Percentiles rank a stretch among this genome's conserved stretches.
Conservation (phyloP, 2,113 vertebrate species). For the Xiphophorus hellerii region DNA sequence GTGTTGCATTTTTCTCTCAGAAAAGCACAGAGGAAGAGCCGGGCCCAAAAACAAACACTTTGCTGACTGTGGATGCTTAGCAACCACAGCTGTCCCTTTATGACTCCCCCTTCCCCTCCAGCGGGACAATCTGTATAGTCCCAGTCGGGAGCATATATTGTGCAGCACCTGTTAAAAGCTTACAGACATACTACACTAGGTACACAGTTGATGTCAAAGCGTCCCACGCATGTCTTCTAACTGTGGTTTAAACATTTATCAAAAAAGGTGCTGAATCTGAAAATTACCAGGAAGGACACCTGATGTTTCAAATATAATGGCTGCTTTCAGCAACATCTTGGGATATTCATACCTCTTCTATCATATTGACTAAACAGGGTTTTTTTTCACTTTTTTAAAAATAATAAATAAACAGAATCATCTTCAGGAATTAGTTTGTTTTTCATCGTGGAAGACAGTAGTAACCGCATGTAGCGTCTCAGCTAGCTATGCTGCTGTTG, state of each 20-base stretch:
- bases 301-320: conserved; percentile 20
- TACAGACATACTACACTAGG: conserved; percentile 10
- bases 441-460: neutral
- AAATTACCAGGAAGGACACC: conserved; percentile 27
- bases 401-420: no score
- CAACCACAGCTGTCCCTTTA: conserved; percentile 65
- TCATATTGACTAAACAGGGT: no score
- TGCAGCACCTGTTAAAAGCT: conserved; percentile 46
- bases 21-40: conserved; percentile 46
- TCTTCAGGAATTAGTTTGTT: neutral
- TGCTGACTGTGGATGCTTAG: conserved; percentile 64
- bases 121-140: conserved; percentile 35
- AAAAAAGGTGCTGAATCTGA: conserved; percentile 26
- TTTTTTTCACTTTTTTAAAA: no score
- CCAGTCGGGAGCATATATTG: conserved; percentile 35
- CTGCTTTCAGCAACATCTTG: neutral
- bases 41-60: conserved; percentile 59
- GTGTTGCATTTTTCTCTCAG: conserved; percentile 52
- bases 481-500: neutral
- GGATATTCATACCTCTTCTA: neutral
- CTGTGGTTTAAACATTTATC: conserved; percentile 42
- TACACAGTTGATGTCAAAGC: conserved; percentile 42
- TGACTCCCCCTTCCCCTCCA: conserved; percentile 34
- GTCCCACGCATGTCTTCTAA: conserved; percentile 34
- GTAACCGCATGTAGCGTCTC: neutral